Evolutionary conservation across 2,113 vertebrate species (phyloP).

Genomic region (Anoplopoma fimbria): DNA sequence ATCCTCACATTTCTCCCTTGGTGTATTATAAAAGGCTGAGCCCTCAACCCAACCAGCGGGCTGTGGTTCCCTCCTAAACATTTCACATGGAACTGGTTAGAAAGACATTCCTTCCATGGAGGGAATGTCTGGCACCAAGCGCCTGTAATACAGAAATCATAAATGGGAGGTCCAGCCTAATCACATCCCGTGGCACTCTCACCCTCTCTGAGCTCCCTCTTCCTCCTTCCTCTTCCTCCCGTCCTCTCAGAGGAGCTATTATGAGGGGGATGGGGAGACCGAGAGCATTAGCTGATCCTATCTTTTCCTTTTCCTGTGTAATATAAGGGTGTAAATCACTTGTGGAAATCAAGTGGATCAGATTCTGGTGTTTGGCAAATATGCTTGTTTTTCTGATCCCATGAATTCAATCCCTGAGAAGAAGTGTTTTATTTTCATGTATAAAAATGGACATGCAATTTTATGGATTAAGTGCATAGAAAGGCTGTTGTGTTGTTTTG

Average conservation of each 20-base stretch:
- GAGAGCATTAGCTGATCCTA: slow-evolving; percentile 52
- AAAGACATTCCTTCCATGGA: slow-evolving; percentile 86
- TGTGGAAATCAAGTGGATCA: slow-evolving; percentile 41
- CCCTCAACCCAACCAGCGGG: slow-evolving; percentile 75
- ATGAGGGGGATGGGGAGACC: slow-evolving; percentile 36
- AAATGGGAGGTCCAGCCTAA: slow-evolving; percentile 84
- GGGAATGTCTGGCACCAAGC: slow-evolving; percentile 83
- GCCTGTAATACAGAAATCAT: slow-evolving; percentile 84
- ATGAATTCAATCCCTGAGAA: not conserved
- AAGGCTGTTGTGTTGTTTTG: not conserved
- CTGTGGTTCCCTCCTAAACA: slow-evolving; percentile 82
- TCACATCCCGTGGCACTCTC: slow-evolving; percentile 83
- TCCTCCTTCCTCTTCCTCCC: slow-evolving; percentile 70
- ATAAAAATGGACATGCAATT: slow-evolving; percentile 27
- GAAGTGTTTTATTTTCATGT: slow-evolving; percentile 26
- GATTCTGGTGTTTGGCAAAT: slow-evolving; percentile 54
- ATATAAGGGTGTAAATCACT: slow-evolving; percentile 54
- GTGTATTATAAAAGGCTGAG: slow-evolving; percentile 77
- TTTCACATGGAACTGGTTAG: slow-evolving; percentile 88
- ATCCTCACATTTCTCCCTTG: slow-evolving; percentile 74
- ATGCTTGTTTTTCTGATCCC: slow-evolving; percentile 32
- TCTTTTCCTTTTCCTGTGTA: slow-evolving; percentile 59
- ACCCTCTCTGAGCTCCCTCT: slow-evolving; percentile 72
- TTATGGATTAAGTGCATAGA: slow-evolving; percentile 5
- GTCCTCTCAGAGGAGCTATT: slow-evolving; percentile 56